Evolutionary conservation across 2,113 vertebrate species (phyloP).

Genomic region (Hypomesus transpacificus): DNA sequence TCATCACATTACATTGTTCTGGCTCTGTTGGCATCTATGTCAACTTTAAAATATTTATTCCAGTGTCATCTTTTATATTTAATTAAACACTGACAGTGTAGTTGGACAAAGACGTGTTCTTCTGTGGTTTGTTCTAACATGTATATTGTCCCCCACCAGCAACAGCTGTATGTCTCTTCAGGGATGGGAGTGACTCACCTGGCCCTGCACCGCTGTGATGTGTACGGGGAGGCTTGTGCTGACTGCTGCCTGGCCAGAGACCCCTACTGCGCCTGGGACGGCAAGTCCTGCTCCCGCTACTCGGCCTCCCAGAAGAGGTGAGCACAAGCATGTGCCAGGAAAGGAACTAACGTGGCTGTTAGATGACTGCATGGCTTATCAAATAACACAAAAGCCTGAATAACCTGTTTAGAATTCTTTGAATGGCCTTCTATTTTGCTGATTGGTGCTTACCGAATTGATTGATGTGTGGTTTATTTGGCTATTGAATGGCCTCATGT

Average conservation of each 20-base stretch:
- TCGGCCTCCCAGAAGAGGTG: conserved; percentile 94
- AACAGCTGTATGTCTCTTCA: conserved; percentile 96
- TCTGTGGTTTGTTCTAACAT: neutral
- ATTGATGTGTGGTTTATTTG: neutral
- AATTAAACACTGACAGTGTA: neutral
- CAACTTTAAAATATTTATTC: neutral
- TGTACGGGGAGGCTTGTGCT: conserved; percentile 90
- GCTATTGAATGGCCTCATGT: conserved; percentile 17
- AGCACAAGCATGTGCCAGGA: conserved; percentile 32
- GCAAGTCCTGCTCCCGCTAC: conserved; percentile 93
- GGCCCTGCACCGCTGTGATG: conserved; percentile 90
- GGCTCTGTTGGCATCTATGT: conserved; percentile 3
- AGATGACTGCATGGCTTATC: neutral
- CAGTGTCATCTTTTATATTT: neutral
- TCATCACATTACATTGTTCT: conserved; percentile 16
- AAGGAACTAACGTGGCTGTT: conserved; percentile 18
- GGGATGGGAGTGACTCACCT: conserved; percentile 87
- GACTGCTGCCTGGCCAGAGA: conserved; percentile 97
- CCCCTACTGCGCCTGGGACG: conserved; percentile 97
- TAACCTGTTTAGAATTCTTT: conserved; percentile 11
- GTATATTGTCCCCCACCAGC: conserved; percentile 65
- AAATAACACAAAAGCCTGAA: neutral
- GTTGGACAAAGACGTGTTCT: neutral
- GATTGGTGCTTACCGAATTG: neutral
- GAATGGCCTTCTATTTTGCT: neutral